Evolutionary conservation across 2,113 vertebrate species (phyloP).

Genomic region (Takifugu bimaculatus): DNA sequence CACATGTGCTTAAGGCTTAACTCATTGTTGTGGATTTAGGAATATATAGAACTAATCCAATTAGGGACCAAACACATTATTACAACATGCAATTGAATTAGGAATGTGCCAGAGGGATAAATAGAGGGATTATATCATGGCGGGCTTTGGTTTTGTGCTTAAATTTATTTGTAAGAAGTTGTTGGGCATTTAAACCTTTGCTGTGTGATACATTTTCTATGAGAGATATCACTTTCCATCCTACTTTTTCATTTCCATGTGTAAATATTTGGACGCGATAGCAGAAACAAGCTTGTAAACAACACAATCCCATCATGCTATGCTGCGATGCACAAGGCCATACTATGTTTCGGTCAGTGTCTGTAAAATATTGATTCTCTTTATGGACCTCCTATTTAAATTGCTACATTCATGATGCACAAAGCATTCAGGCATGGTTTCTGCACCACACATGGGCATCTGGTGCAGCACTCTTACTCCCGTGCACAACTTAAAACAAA

Average conservation of each 20-base stretch:
- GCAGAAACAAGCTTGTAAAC: not conserved
- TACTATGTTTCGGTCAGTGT: too few relatives aligned
- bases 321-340: not conserved
- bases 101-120: slow-evolving; percentile 8
- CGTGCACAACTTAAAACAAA: too few relatives aligned
- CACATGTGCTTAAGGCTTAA: slow-evolving; percentile 32
- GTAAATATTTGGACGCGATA: not conserved
- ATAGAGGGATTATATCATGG: not conserved
- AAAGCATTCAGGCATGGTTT: not conserved
- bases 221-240: too few relatives aligned
- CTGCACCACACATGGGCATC: too few relatives aligned
- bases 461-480: too few relatives aligned
- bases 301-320: slow-evolving; percentile 1
- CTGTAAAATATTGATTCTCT: not conserved
- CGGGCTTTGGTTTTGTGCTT: not conserved
- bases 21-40: slow-evolving; percentile 38
- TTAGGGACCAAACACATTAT: slow-evolving; percentile 42
- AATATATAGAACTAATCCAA: slow-evolving; percentile 52
- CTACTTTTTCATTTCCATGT: not conserved
- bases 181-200: not conserved
- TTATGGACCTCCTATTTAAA: not conserved
- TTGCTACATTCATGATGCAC: not conserved
- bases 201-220: too few relatives aligned
- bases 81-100: slow-evolving; percentile 15
- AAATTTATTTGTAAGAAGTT: not conserved